Conservation (phyloP, 2,888 invertebrate genomes). For the Ctena decussata region DNA sequence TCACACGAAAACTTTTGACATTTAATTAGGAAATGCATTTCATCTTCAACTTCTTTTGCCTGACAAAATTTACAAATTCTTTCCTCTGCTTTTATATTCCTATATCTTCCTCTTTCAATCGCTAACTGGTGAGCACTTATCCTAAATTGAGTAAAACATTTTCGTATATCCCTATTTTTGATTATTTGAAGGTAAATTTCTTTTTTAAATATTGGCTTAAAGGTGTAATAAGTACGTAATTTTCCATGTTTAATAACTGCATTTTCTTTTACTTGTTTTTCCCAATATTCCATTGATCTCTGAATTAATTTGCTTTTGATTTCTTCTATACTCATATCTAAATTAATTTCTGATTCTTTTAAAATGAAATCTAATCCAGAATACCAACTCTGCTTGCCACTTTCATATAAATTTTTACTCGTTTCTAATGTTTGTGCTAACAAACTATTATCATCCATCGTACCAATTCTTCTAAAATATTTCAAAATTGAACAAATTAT, state of each 20-base stretch:
- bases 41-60: neutral
- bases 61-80: neutral
- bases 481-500: too few species aligned
- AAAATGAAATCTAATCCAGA: neutral
- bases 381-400: neutral
- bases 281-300: neutral
- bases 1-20: neutral
- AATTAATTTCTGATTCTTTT: neutral
- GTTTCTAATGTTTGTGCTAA: too few species aligned
- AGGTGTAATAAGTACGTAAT: constrained; percentile 8
- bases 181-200: neutral
- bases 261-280: neutral
- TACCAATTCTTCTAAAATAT: neutral
- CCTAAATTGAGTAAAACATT: neutral
- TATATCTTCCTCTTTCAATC: neutral
- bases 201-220: neutral
- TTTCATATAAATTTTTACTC: neutral
- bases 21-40: neutral
- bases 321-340: too few species aligned
- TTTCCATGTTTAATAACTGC: neutral
- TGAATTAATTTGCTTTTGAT: too few species aligned
- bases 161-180: neutral
- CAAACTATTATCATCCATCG: neutral
- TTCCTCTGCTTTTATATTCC: neutral
- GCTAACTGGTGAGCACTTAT: constrained; percentile 3